Percentiles rank a stretch among this genome's conserved stretches.
phyloP scores from a whole-genome alignment of 64 coral and sea anemone species.

The Stichodactyla helianthus region DNA sequence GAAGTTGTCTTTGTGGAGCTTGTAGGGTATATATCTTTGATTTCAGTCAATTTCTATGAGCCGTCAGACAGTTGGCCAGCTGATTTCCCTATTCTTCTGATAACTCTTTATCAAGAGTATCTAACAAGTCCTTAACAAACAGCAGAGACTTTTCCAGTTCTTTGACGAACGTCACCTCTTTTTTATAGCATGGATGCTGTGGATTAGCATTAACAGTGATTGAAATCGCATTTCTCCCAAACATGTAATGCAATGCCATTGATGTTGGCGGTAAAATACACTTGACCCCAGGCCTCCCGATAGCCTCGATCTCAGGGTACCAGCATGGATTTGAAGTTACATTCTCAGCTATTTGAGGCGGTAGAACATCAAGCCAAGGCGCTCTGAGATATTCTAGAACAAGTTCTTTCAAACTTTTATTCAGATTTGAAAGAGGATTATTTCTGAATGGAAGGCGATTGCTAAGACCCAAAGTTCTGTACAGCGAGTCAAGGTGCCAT shows the following conservation, averaged over 20 bases:
- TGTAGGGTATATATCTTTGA: too few relatives aligned
- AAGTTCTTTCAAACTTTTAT: constrained; percentile 34
- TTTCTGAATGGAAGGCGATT: constrained; percentile 59
- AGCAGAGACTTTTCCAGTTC: constrained; percentile 39
- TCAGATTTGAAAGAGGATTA: constrained; percentile 5
- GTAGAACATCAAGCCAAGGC: constrained; percentile 53
- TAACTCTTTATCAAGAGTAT: neutral
- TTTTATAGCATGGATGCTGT: constrained; percentile 59
- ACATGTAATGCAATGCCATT: constrained; percentile 71
- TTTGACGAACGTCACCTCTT: constrained; percentile 55
- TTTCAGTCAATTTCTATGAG: too few relatives aligned
- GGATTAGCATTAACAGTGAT: constrained; percentile 72
- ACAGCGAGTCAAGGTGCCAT: constrained; percentile 81
- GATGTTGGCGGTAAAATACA: constrained; percentile 58
- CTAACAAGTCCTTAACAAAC: constrained; percentile 50
- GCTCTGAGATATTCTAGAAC: constrained; percentile 29
- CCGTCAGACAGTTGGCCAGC: too few relatives aligned
- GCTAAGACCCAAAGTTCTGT: constrained; percentile 52
- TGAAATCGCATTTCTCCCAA: constrained; percentile 55
- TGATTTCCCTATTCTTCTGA: too few relatives aligned
- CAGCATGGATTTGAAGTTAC: constrained; percentile 76
- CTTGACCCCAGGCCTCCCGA: constrained; percentile 72
- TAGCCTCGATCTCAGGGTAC: constrained; percentile 60
- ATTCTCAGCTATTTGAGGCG: constrained; percentile 55
- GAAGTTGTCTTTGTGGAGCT: too few relatives aligned